phyloP scores from a whole-genome alignment of 2,797 vertebrate species.

The Acrocephalus scirpaceus region DNA sequence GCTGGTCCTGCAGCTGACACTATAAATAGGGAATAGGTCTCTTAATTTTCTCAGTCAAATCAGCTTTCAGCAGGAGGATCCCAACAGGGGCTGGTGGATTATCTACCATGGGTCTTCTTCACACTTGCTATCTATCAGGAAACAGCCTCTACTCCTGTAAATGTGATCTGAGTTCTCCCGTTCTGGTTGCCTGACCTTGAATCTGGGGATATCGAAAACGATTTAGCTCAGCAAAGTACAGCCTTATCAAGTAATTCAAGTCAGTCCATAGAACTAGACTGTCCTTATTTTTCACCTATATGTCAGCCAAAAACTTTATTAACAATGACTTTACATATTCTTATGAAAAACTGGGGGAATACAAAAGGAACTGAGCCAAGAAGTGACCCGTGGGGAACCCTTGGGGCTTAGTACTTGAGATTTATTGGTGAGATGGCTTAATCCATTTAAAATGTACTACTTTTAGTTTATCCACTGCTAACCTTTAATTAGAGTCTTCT shows the following conservation, averaged over 20 bases:
- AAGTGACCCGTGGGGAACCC: neutral
- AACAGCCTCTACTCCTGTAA: neutral
- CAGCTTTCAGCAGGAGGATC: neutral
- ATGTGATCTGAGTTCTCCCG: neutral
- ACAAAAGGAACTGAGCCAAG: neutral
- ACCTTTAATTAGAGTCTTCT: neutral
- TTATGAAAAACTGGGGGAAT: neutral
- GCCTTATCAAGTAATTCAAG: neutral
- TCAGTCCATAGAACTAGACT: neutral
- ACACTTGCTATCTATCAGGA: neutral
- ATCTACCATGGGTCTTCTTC: neutral
- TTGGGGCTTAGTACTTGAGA: neutral
- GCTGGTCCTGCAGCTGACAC: accelerated
- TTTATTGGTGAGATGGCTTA: neutral
- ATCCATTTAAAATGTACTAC: neutral
- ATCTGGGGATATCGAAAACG: neutral
- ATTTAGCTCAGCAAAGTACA: neutral
- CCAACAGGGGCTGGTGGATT: neutral
- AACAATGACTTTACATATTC: neutral
- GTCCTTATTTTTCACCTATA: neutral
- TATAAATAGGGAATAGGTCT: neutral
- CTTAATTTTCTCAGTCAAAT: neutral
- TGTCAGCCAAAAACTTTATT: neutral
- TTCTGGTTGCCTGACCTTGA: neutral
- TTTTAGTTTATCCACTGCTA: neutral